phyloP scores from a whole-genome alignment of 2,113 vertebrate genomes.

The Myotis lucifugus region DNA sequence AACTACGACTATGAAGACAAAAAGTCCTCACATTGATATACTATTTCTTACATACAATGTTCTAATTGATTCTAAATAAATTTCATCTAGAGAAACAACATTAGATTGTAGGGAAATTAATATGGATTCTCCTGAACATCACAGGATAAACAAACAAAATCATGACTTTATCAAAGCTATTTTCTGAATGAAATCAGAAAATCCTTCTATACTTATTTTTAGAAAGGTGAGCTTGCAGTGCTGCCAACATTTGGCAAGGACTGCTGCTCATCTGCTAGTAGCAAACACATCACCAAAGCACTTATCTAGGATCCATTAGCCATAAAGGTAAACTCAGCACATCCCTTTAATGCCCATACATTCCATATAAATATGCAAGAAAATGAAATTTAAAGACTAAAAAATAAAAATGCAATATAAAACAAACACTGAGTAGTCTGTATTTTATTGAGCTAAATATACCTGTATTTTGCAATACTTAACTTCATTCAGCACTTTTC shows the following conservation, averaged over 20 bases:
- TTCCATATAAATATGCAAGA: neutral
- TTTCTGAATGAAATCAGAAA: conserved; percentile 24
- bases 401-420: neutral
- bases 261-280: neutral
- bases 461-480: neutral
- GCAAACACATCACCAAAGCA: neutral
- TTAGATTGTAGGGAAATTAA: neutral
- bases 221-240: neutral
- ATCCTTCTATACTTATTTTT: neutral
- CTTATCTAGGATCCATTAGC: neutral
- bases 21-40: neutral
- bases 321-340: neutral
- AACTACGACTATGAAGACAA: neutral
- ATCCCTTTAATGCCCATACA: neutral
- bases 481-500: neutral
- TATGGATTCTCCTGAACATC: neutral
- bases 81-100: neutral
- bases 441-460: neutral
- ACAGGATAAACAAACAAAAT: neutral
- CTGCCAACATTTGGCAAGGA: neutral
- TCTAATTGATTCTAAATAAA: neutral
- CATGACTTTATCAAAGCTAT: neutral
- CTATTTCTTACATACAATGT: neutral
- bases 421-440: neutral
- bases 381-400: neutral